Conservation (phyloP, 2,888 invertebrate species). For the Drosophila nr. medialis region DNA sequence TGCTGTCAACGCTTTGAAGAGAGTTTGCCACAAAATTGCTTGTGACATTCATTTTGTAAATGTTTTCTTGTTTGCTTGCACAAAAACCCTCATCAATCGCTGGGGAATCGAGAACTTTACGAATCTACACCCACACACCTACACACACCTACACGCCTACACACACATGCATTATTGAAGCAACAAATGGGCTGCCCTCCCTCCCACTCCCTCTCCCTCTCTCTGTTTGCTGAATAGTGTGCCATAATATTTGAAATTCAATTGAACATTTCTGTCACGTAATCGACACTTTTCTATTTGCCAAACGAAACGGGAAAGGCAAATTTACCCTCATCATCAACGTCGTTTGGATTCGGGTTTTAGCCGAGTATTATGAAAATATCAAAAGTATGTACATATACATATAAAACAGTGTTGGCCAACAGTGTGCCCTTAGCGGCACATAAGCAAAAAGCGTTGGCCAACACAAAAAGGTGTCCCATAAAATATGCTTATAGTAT, state of each 20-base stretch:
- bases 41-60: slow-evolving; percentile 70
- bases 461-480: slow-evolving; percentile 55
- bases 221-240: slow-evolving; percentile 42
- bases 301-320: slow-evolving; percentile 57
- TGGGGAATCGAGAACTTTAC: slow-evolving; percentile 49
- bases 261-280: slow-evolving; percentile 80
- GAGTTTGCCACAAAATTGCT: slow-evolving; percentile 43
- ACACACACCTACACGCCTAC: no score
- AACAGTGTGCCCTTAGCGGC: slow-evolving; percentile 57
- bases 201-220: background rate
- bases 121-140: background rate
- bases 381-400: slow-evolving; percentile 44
- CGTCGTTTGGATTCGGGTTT: slow-evolving; percentile 24
- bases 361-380: slow-evolving; percentile 52
- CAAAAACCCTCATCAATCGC: slow-evolving; percentile 64
- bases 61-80: slow-evolving; percentile 34
- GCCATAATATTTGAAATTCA: slow-evolving; percentile 73
- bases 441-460: slow-evolving; percentile 63
- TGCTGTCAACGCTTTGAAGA: slow-evolving; percentile 20
- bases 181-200: slow-evolving; percentile 62
- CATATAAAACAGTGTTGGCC: slow-evolving; percentile 23
- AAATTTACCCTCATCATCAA: slow-evolving; percentile 68
- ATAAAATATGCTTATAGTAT: slow-evolving; percentile 66
- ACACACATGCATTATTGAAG: slow-evolving; percentile 72
- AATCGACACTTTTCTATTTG: slow-evolving; percentile 73